phyloP scores from a whole-genome alignment of 2,113 vertebrate genomes.

The Holacanthus passer region DNA sequence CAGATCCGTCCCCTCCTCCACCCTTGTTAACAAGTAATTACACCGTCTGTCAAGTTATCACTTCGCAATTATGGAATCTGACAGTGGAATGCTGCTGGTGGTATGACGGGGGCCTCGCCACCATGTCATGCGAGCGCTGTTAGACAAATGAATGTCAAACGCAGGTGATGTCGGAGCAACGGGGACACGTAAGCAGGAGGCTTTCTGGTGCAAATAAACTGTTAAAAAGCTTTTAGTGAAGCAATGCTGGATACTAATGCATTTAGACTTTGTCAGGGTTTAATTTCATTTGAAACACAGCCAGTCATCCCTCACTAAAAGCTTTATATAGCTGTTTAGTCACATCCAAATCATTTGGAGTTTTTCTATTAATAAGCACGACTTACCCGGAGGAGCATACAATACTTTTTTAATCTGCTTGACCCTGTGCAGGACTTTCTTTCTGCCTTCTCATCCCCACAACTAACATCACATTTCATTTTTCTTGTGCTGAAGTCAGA shows the following conservation, averaged over 20 bases:
- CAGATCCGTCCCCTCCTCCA: slow-evolving; percentile 23
- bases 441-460: not conserved
- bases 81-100: slow-evolving; percentile 51
- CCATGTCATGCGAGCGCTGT: slow-evolving; percentile 24
- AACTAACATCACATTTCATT: slow-evolving; percentile 25
- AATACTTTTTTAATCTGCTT: not conserved
- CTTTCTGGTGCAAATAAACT: not conserved
- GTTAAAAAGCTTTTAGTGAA: slow-evolving; percentile 35
- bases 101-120: slow-evolving; percentile 2
- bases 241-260: not conserved
- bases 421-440: not conserved
- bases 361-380: not conserved
- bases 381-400: not conserved
- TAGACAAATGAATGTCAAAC: slow-evolving; percentile 58
- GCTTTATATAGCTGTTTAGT: slow-evolving; percentile 24
- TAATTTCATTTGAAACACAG: slow-evolving; percentile 31
- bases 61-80: slow-evolving; percentile 50
- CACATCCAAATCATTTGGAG: not conserved
- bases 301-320: slow-evolving; percentile 6
- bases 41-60: slow-evolving; percentile 68
- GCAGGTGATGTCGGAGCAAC: slow-evolving; percentile 42
- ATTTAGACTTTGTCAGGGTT: slow-evolving; percentile 4
- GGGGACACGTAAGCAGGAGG: not conserved
- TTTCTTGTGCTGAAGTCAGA: slow-evolving; percentile 31
- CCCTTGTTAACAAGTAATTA: slow-evolving; percentile 74